phyloP scores from a whole-genome alignment of 30 jellyfish, hydroid and myxozoan genomes.

The Sanderia malayensis region DNA sequence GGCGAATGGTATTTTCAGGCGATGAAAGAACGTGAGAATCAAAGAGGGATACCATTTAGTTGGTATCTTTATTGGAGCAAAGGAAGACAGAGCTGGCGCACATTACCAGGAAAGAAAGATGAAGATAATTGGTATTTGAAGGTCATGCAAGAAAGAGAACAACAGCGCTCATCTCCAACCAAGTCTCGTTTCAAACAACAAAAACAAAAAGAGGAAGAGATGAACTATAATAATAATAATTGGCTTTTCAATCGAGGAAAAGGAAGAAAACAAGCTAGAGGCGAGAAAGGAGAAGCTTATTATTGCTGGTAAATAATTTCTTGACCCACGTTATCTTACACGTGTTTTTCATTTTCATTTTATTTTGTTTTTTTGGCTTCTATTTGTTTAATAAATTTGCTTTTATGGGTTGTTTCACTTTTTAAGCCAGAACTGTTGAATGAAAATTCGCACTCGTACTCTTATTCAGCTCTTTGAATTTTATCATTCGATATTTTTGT shows the following conservation, averaged over 20 bases:
- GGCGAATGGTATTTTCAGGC: constrained; percentile 43
- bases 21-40: constrained; percentile 51
- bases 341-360: background rate
- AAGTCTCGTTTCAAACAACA: constrained; percentile 53
- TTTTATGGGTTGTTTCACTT: too few relatives aligned
- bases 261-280: constrained; percentile 62
- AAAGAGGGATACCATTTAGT: constrained; percentile 51
- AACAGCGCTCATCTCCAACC: constrained; percentile 36
- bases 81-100: constrained; percentile 59
- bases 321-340: background rate
- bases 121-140: constrained; percentile 62
- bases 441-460: too few relatives aligned
- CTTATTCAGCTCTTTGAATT: too few relatives aligned
- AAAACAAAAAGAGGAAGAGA: constrained; percentile 46
- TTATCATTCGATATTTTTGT: too few relatives aligned
- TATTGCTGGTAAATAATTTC: constrained; percentile 43
- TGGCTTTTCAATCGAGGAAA: constrained; percentile 51
- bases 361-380: background rate
- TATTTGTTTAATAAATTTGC: too few relatives aligned
- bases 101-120: constrained; percentile 36
- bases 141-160: constrained; percentile 63
- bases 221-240: background rate
- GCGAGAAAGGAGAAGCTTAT: constrained; percentile 49
- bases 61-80: constrained; percentile 68
- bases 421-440: too few relatives aligned